Conservation (phyloP, 2,888 invertebrate genomes). For the Adineta ricciae region DNA sequence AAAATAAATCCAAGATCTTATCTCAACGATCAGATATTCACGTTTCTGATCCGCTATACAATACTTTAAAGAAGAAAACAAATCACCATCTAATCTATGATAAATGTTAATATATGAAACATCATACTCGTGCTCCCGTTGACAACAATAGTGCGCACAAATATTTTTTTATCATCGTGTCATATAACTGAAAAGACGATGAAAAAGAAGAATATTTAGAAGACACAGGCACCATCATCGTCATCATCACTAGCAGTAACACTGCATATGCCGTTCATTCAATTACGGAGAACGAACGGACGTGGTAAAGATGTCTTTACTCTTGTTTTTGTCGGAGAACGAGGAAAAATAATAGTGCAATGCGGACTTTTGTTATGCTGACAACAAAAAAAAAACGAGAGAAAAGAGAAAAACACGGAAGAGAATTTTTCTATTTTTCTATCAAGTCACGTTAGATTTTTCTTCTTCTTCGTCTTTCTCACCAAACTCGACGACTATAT, state of each 20-base stretch:
- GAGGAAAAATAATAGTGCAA: background rate
- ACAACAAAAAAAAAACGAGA: background rate
- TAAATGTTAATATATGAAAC: background rate
- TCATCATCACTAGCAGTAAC: background rate
- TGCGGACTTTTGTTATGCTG: background rate
- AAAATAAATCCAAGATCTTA: background rate
- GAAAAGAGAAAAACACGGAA: background rate
- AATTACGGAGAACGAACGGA: slow-evolving; percentile 3
- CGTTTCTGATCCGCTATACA: background rate
- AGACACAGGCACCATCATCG: background rate
- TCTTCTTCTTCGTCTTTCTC: background rate
- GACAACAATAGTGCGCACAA: background rate
- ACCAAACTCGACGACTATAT: background rate
- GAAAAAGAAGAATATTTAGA: background rate
- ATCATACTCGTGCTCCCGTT: background rate
- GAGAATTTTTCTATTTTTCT: background rate
- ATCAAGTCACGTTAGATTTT: background rate
- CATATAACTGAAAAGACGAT: background rate
- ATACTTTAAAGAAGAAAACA: background rate
- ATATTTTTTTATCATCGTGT: background rate
- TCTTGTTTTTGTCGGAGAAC: background rate
- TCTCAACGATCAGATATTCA: background rate
- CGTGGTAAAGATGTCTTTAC: background rate
- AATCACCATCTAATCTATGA: background rate
- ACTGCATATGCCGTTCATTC: slow-evolving; percentile 8